Percentiles rank a stretch among this genome's conserved stretches.
phyloP scores from a whole-genome alignment of 64 coral and sea anemone species.

The Astreopora myriophthalma region DNA sequence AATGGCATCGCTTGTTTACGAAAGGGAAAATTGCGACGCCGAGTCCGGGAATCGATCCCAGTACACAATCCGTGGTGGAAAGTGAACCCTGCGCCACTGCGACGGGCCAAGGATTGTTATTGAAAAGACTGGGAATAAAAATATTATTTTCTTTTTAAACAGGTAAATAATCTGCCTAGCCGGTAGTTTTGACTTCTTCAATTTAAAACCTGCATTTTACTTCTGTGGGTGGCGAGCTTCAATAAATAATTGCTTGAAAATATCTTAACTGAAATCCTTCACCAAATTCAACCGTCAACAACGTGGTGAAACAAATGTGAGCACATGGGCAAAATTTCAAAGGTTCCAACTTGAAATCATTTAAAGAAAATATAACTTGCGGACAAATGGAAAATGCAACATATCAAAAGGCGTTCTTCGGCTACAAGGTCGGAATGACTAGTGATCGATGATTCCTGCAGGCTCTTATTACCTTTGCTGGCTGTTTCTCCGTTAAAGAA shows the following conservation, averaged over 20 bases:
- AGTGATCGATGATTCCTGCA: neutral
- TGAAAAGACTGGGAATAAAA: too few relatives aligned
- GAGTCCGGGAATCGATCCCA: too few relatives aligned
- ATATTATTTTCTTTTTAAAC: neutral
- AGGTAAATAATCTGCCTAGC: neutral
- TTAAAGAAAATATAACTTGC: neutral
- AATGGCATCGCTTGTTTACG: too few relatives aligned
- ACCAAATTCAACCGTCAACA: neutral
- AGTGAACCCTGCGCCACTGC: too few relatives aligned
- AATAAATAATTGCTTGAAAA: conserved; percentile 8
- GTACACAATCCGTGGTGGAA: too few relatives aligned
- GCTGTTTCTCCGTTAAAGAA: neutral
- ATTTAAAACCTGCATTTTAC: conserved; percentile 5
- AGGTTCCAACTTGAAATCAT: too few relatives aligned
- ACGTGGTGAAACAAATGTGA: neutral
- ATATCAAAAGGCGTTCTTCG: neutral
- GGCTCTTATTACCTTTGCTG: neutral
- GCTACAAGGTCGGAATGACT: neutral
- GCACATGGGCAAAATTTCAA: neutral
- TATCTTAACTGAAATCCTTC: neutral
- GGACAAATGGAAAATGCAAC: neutral
- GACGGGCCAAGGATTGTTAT: too few relatives aligned
- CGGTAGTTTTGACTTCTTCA: neutral
- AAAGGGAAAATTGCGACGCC: too few relatives aligned
- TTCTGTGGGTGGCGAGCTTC: neutral